These are phyloP conservation scores for Colistium nudipinnis DNA, from an alignment of 2,113 vertebrate genomes.

Conservation along the genomic window DNA sequence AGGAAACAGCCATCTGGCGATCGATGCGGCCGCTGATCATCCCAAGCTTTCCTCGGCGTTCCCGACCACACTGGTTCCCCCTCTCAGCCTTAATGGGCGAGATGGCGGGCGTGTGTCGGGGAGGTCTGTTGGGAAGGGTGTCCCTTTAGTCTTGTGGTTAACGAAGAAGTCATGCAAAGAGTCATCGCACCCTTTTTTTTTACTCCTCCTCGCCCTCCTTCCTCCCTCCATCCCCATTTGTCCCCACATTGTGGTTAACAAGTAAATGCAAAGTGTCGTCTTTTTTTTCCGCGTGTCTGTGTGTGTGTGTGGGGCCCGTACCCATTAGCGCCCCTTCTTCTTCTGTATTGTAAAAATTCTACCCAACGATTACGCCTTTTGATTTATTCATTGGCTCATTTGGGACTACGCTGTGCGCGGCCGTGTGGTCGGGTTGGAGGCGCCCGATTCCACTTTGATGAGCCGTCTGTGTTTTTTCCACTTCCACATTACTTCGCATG, in stretches of 20 bases:
- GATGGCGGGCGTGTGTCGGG: constrained; percentile 27
- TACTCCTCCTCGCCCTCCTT: constrained; percentile 55
- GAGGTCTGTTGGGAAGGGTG: constrained; percentile 43
- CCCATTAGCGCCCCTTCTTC: constrained; percentile 68
- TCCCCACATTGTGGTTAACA: constrained; percentile 75
- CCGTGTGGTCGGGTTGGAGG: constrained; percentile 29
- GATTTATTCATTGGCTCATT: constrained; percentile 80
- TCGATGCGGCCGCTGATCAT: constrained; percentile 53
- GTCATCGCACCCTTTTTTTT: constrained; percentile 59
- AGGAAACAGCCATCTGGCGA: constrained; percentile 63
- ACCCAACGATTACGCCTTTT: constrained; percentile 57
- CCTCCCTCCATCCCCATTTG: constrained; percentile 57
- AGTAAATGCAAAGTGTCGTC: constrained; percentile 66
- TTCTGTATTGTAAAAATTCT: constrained; percentile 62
- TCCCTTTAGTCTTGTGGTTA: constrained; percentile 74
- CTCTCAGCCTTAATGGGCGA: constrained; percentile 62
- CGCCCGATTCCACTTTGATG: constrained; percentile 53
- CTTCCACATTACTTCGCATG: constrained; percentile 58
- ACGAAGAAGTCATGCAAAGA: constrained; percentile 71
- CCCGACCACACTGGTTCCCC: constrained; percentile 46
- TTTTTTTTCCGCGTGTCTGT: constrained; percentile 22
- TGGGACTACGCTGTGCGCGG: constrained; percentile 58
- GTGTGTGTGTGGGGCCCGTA: constrained; percentile 21
- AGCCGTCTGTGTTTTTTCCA: constrained; percentile 33
- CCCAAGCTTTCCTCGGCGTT: constrained; percentile 14